Percentiles rank a stretch among this genome's conserved stretches.
Evolutionary conservation across 2,888 invertebrate genomes (phyloP).

Genomic region (Rhodophaea formosa): DNA sequence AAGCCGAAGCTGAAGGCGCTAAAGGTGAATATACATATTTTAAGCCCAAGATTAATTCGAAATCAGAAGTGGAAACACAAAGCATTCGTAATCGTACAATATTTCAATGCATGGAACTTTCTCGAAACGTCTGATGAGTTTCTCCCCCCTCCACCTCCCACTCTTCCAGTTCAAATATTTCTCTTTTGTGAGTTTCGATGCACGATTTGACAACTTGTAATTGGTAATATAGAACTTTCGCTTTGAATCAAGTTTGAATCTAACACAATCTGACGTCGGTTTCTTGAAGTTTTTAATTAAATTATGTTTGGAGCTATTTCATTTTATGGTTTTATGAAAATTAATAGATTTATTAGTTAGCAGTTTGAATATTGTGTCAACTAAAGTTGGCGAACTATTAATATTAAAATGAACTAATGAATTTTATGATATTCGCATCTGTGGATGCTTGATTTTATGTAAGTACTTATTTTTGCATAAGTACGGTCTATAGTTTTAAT

Average conservation of each 20-base stretch:
- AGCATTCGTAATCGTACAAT: slow-evolving; percentile 4
- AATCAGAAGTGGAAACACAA: neutral
- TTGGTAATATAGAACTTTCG: slow-evolving; percentile 14
- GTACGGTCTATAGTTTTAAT: no score
- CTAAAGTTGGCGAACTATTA: neutral
- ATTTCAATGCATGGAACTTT: slow-evolving; percentile 10
- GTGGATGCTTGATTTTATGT: no score
- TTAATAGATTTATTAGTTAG: neutral
- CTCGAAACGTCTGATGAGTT: slow-evolving; percentile 12
- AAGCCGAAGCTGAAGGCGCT: no score
- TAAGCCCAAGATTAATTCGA: neutral
- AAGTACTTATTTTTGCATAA: no score
- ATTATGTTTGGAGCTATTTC: neutral
- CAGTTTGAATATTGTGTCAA: neutral
- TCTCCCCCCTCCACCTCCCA: neutral
- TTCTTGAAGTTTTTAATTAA: slow-evolving; percentile 6
- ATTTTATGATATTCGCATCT: no score
- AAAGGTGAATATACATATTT: neutral
- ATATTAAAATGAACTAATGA: no score
- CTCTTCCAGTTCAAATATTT: slow-evolving; percentile 6
- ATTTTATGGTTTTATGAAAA: neutral
- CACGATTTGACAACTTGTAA: slow-evolving; percentile 15
- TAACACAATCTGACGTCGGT: neutral
- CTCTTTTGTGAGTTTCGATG: slow-evolving; percentile 6
- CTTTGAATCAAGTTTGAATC: slow-evolving; percentile 1